These are phyloP conservation scores for Falco naumanni DNA, from an alignment of 2,797 vertebrate species.

Conservation along the genomic window DNA sequence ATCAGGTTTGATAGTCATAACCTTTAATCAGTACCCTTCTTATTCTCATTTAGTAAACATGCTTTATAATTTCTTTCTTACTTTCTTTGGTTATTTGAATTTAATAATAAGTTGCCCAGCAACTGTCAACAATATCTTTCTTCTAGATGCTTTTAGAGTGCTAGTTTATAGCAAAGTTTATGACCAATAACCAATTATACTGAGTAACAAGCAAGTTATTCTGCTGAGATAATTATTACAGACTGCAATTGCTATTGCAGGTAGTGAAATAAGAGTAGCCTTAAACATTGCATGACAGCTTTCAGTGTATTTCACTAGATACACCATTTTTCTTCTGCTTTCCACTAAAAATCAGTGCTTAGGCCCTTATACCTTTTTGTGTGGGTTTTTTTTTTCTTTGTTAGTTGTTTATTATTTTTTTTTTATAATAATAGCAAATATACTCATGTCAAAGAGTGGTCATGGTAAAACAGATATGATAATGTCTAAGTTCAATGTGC, in stretches of 20 bases:
- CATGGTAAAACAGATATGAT: not conserved
- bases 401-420: not conserved
- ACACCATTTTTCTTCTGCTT: not conserved
- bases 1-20: not conserved
- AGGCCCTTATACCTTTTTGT: not conserved
- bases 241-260: not conserved
- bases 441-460: not conserved
- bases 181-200: not conserved
- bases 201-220: not conserved
- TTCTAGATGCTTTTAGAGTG: not conserved
- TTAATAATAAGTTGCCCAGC: not conserved
- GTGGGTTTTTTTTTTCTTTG: no score
- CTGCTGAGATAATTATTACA: not conserved
- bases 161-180: not conserved
- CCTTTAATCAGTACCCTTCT: not conserved
- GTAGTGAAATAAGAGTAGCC: not conserved
- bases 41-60: not conserved
- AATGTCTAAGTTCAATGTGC: not conserved
- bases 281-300: not conserved
- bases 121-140: not conserved
- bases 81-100: not conserved
- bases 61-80: not conserved
- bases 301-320: not conserved
- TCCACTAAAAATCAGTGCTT: not conserved
- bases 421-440: not conserved